A percentile compares a stretch with the other conserved stretches of the same genome.
phyloP scores from a whole-genome alignment of 2,113 vertebrate genomes.

The Pedetes capensis region DNA sequence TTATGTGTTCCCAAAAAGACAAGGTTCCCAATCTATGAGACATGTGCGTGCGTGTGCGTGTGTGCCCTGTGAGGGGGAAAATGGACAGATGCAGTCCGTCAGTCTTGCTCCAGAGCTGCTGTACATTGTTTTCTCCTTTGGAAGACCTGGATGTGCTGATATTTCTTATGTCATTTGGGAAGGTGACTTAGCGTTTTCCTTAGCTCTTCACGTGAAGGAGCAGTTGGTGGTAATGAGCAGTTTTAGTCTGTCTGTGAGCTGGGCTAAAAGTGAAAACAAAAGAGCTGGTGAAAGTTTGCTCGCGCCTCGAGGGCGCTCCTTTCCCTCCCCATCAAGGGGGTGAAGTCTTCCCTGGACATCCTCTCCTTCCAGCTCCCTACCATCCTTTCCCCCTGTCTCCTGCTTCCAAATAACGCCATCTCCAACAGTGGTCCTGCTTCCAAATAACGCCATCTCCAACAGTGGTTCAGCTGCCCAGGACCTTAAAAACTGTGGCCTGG shows the following conservation, averaged over 20 bases:
- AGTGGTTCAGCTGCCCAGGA: background rate
- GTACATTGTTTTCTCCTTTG: background rate
- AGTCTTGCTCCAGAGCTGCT: background rate
- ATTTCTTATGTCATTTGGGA: background rate
- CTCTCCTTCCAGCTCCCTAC: too few relatives aligned
- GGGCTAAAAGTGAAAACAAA: slow-evolving; percentile 14
- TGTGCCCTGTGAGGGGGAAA: too few relatives aligned
- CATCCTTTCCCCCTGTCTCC: too few relatives aligned
- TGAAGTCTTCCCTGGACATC: background rate
- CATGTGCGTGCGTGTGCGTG: rapidly evolving
- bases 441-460: background rate
- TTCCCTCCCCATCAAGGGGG: background rate
- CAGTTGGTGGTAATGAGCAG: background rate
- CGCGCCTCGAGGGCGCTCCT: slow-evolving; percentile 12
- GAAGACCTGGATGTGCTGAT: background rate
- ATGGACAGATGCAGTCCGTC: too few relatives aligned
- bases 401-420: background rate
- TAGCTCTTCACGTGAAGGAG: background rate
- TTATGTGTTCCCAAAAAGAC: background rate
- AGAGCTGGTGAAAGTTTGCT: background rate
- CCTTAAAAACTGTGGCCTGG: background rate
- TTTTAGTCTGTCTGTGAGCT: background rate
- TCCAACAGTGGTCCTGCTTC: background rate
- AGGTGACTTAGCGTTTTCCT: slow-evolving; percentile 15
- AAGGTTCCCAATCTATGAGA: background rate